Evolutionary conservation across 92 coral and sea anemone genomes (phyloP), one percentile per base, ranked within the genome.

Genomic region (Palythoa grandis): DNA sequence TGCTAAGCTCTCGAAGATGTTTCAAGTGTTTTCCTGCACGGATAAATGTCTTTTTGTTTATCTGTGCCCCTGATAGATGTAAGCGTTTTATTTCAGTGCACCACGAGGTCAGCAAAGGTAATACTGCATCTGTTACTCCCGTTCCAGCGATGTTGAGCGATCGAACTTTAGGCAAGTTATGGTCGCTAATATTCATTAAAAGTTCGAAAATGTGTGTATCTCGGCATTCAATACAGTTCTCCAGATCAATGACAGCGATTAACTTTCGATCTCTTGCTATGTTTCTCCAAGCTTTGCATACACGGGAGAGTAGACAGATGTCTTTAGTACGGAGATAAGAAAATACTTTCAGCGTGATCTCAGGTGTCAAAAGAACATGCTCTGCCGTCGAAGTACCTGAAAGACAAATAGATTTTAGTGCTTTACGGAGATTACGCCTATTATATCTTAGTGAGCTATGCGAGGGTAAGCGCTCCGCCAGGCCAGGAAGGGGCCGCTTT

Each of bases 301-400:
- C 85, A 14, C 85, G 85, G 74, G 63, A 70, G 11, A 80, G 73
- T 22, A 54, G 63, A 48, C 85, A 80, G 66, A 80, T 80, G 14
- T 80, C 85, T 80, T 29, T 65, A 17, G 85, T 80, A n/a, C 85
- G 74, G 61, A 80, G 85, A 67, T 43, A 80, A 7, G 85, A 80
- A 22, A 80, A 80, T 40, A 80, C 43, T 37, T 80, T 80, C 85
- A 80, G 58, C 17, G 74, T 66, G 61, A 80, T 80, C 52, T 80
- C 85, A 0, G 85, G 85, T 56, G 70, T 80, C 74, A 80, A 25
- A 8, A 80, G 63, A 80, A 48, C 63, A 13, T 11, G 23, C 37
- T 80, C 74, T 24, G 85, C 61, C 3, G 60, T 58, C 11, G 85
- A 39, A 22, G 29, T 66, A 50, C 85, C 85, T 80, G 65, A 39